These are phyloP conservation scores for Sebastes glaucus DNA, from an alignment of 2,797 vertebrate genomes.

Conservation along the genomic window DNA sequence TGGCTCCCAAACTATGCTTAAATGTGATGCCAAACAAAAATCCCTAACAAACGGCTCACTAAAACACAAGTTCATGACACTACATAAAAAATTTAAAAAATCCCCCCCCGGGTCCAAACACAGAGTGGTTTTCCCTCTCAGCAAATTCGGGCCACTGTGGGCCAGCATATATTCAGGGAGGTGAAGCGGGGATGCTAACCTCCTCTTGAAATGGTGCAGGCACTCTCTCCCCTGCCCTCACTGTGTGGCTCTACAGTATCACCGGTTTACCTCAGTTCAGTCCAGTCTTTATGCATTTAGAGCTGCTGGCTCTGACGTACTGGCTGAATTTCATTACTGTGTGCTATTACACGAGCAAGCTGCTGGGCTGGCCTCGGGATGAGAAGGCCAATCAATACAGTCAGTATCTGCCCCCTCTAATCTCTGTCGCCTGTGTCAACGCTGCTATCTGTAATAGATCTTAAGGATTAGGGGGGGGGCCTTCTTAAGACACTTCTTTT, in stretches of 20 bases:
- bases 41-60: constrained; percentile 42
- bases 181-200: constrained; percentile 50
- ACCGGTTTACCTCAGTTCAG: constrained; percentile 37
- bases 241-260: constrained; percentile 20
- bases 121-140: constrained; percentile 37
- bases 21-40: constrained; percentile 54
- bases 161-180: constrained; percentile 41
- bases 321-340: constrained; percentile 82
- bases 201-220: constrained; percentile 53
- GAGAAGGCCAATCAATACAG: constrained; percentile 84
- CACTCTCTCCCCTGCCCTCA: constrained; percentile 4
- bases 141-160: constrained; percentile 34
- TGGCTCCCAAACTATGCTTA: constrained; percentile 35
- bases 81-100: not conserved
- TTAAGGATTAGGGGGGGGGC: constrained; percentile 79
- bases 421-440: constrained; percentile 83
- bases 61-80: constrained; percentile 59
- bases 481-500: constrained; percentile 80
- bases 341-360: constrained; percentile 78
- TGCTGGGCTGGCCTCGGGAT: constrained; percentile 70
- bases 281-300: constrained; percentile 68
- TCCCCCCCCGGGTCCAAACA: constrained; percentile 18
- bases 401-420: constrained; percentile 84
- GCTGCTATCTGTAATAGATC: constrained; percentile 86
- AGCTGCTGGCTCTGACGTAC: constrained; percentile 62